Evolutionary conservation across 1,140 invertebrate species (phyloP).

Genomic region (Leptopilina clavipes): DNA sequence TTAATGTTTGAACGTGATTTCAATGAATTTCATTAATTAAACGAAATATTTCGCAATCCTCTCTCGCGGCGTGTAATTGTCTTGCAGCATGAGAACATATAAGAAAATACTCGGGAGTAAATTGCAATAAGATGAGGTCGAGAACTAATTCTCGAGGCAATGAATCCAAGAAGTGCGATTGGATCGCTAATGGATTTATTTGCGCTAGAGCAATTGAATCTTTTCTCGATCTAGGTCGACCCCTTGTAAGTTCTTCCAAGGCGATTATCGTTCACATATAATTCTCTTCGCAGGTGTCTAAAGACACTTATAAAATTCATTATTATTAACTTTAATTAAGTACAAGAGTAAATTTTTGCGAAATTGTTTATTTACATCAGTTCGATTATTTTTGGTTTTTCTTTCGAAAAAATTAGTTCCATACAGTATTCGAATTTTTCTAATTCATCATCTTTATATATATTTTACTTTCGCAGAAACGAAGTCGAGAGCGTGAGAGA

Average conservation of each 20-base stretch:
- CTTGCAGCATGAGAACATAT: constrained; percentile 7
- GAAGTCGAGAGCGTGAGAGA: constrained; percentile 27
- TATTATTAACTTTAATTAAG: neutral
- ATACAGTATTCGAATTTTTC: too few relatives aligned
- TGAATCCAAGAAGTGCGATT: constrained; percentile 27
- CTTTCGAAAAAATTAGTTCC: too few relatives aligned
- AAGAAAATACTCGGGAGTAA: constrained; percentile 26
- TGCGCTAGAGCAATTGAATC: constrained; percentile 29
- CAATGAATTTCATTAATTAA: constrained; percentile 26
- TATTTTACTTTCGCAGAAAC: constrained; percentile 37
- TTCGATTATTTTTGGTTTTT: too few relatives aligned
- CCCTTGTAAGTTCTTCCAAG: constrained; percentile 2
- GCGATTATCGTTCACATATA: constrained; percentile 8
- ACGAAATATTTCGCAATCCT: neutral
- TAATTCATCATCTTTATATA: too few relatives aligned
- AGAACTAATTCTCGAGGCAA: constrained; percentile 24
- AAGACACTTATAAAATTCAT: constrained; percentile 11
- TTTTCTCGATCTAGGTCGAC: constrained; percentile 21
- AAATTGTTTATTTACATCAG: too few relatives aligned
- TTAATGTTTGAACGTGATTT: neutral
- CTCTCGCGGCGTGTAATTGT: neutral
- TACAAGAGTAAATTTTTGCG: too few relatives aligned
- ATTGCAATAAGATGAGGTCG: constrained; percentile 30
- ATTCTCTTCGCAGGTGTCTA: constrained; percentile 4
- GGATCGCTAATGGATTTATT: constrained; percentile 34